These are phyloP conservation scores for Myiotriccus ornatus DNA, from an alignment of 2,797 vertebrate genomes.

Conservation along the genomic window DNA sequence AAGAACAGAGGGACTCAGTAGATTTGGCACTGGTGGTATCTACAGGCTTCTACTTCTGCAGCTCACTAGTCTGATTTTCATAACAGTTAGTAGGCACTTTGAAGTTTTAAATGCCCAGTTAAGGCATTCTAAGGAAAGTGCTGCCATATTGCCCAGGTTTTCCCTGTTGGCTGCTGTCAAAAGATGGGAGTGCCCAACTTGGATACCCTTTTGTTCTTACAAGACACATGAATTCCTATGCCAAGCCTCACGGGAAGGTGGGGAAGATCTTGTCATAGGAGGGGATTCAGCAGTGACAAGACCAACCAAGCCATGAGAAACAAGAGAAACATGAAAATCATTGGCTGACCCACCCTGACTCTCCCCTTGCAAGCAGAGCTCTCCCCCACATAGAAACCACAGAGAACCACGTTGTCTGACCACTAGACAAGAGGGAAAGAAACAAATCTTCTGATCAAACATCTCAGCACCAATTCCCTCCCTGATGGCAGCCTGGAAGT, in stretches of 20 bases:
- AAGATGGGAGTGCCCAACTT: neutral
- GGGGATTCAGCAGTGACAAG: neutral
- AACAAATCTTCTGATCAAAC: neutral
- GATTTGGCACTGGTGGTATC: neutral
- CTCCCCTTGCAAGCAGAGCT: neutral
- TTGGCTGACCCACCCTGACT: neutral
- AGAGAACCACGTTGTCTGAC: neutral
- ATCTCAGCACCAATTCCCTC: neutral
- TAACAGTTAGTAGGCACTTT: neutral
- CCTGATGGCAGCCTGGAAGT: neutral
- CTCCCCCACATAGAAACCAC: neutral
- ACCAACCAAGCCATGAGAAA: neutral
- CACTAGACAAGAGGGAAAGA: neutral
- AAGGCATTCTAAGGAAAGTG: neutral
- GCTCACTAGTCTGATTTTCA: neutral
- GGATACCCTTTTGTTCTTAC: neutral
- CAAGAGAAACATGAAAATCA: neutral
- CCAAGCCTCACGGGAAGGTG: neutral
- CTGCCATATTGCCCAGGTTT: neutral
- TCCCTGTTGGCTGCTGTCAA: neutral
- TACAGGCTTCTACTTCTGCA: neutral
- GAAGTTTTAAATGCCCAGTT: neutral
- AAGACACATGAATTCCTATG: neutral
- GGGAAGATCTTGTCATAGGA: neutral
- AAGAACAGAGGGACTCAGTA: neutral